These are phyloP conservation scores for Zosterops borbonicus DNA, from an alignment of 2,113 vertebrate genomes.

Conservation along the genomic window DNA sequence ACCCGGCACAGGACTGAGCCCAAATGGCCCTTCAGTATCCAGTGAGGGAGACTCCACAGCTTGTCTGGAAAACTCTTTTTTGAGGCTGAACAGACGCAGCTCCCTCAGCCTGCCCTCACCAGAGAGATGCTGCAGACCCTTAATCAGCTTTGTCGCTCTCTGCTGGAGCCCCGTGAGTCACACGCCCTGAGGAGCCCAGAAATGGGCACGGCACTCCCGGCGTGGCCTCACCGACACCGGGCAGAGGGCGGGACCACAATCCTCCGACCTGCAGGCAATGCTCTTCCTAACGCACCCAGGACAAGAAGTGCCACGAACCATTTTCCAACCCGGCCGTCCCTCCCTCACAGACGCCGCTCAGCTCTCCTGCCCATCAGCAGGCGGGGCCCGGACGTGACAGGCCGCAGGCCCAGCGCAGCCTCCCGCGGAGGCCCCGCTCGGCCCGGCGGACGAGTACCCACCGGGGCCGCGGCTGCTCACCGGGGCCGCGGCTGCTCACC, in stretches of 20 bases:
- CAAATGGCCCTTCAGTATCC: background rate
- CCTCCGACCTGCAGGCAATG: background rate
- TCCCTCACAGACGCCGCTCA: accelerated
- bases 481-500: too few relatives aligned
- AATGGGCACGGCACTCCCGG: background rate
- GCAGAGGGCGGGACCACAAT: background rate
- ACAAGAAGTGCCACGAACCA: accelerated
- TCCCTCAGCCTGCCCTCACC: background rate
- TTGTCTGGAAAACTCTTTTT: background rate
- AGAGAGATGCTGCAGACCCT: background rate
- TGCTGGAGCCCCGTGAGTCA: background rate
- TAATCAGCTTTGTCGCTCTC: background rate
- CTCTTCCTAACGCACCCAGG: accelerated
- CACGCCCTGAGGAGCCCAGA: background rate
- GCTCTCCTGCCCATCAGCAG: background rate
- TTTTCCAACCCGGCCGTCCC: accelerated
- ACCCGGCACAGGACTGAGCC: background rate
- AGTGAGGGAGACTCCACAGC: background rate
- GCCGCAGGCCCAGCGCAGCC: background rate
- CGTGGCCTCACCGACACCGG: background rate
- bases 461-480: too few relatives aligned
- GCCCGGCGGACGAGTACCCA: background rate
- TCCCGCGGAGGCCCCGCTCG: background rate
- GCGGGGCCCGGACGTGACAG: accelerated
- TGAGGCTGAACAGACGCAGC: background rate